Base-by-base conservation (phyloP, 1,140 invertebrate genomes). In the Drosophila carrolli region DNA sequence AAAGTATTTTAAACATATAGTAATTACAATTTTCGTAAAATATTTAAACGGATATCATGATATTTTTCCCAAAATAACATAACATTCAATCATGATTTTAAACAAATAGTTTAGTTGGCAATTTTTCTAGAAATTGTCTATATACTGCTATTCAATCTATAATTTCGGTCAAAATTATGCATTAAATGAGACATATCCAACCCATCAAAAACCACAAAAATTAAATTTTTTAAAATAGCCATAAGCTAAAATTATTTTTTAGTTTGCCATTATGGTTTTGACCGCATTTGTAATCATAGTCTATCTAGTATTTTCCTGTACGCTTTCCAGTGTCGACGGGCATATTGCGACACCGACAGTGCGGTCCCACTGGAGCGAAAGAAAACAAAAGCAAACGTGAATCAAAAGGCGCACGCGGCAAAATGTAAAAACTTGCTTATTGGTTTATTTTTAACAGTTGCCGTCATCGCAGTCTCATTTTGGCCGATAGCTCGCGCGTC, bases 361-460 rank as follows among this genome's bases (percentile, higher is more conserved):
- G 27, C 19, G 59, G 65, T 16, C 38, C 29, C 57, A 56, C 47
- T 14, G 56, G 29, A 54, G 58, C 78, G 66, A 78, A 78, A 78
- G 57, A 40, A 77, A 77, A 78, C 66, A 57, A 62, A 68, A 76
- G 50, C 57, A 55, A 62, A 32, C 72, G 78, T 55, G 53, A 68
- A 75, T 54, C 72, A 66, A 80, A 79, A 63, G 60, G 73, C 71
- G 58, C 66, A 75, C 60, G 73, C 66, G 72, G 78, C 73, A 76
- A 81, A 83, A 83, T 65, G 66, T 75, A 46, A 77, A 84, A 81
- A 81, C 72, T 80, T 67, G 72, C 53, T 62, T 68, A 66, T 85
- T 81, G 77, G 70, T 90, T 88, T 91, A 90, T 90, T 88, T 90
- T 88, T 90, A 90, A 90, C 82, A 77, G 75, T 75, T 88, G 88